A percentile compares a stretch with the other conserved stretches of the same genome.
These are phyloP conservation scores for Takifugu rubripes DNA, from an alignment of 2,797 vertebrate genomes.

Conservation along the genomic window DNA sequence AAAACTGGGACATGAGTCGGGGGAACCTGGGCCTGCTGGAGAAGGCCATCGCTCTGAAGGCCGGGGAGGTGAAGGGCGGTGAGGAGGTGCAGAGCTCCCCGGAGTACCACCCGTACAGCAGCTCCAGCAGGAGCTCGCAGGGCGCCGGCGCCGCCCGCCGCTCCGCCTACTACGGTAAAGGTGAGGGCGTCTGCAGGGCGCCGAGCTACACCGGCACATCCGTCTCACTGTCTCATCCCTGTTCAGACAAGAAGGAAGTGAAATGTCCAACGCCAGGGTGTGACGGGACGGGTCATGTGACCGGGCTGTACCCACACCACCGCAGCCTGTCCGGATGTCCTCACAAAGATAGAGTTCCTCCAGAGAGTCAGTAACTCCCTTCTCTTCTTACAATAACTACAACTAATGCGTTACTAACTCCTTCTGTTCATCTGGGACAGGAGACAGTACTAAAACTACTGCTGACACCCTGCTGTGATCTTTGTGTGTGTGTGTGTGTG, in stretches of 20 bases:
- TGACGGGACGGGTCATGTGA: slow-evolving; percentile 95
- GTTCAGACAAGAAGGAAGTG: slow-evolving; percentile 90
- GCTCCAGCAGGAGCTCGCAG: slow-evolving; percentile 72
- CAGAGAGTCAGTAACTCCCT: slow-evolving; percentile 87
- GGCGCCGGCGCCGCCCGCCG: slow-evolving; percentile 64
- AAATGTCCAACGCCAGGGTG: slow-evolving; percentile 97
- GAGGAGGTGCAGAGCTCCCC: slow-evolving; percentile 78
- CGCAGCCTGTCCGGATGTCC: slow-evolving; percentile 97
- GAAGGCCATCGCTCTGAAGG: slow-evolving; percentile 94
- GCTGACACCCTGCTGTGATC: too few relatives aligned
- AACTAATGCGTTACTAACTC: too few relatives aligned
- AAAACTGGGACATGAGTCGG: slow-evolving; percentile 93
- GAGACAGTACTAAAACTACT: too few relatives aligned
- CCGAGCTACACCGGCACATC: neutral
- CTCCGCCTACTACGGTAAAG: slow-evolving; percentile 85
- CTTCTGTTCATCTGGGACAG: neutral
- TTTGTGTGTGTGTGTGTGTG: too few relatives aligned
- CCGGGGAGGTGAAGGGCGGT: slow-evolving; percentile 83
- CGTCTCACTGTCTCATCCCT: neutral
- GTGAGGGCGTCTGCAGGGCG: slow-evolving; percentile 44
- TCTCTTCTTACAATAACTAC: too few relatives aligned
- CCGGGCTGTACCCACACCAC: slow-evolving; percentile 95
- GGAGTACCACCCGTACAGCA: slow-evolving; percentile 78
- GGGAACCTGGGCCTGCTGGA: slow-evolving; percentile 94
- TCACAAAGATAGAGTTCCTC: slow-evolving; percentile 97